These are phyloP conservation scores for Zoanthus sociatus DNA, from an alignment of 92 coral and sea anemone species.

Conservation along the genomic window DNA sequence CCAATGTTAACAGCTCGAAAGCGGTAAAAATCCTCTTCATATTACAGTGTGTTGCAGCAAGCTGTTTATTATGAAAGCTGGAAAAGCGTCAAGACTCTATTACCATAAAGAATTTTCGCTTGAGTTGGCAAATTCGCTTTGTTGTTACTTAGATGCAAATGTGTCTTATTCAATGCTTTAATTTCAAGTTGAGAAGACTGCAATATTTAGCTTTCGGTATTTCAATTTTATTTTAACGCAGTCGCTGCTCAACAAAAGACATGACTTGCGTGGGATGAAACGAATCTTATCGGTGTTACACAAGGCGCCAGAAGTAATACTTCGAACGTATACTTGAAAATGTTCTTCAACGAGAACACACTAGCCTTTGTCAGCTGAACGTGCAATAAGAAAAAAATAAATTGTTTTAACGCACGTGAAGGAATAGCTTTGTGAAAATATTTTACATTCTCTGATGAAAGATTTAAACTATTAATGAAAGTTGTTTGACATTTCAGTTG, in stretches of 20 bases:
- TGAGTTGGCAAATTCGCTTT: no score
- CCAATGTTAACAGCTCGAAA: no score
- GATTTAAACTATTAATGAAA: background rate
- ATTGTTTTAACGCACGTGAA: background rate
- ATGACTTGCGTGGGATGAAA: background rate
- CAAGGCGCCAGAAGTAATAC: background rate
- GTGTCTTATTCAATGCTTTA: background rate
- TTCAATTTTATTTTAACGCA: background rate
- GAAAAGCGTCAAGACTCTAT: no score
- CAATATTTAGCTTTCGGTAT: background rate
- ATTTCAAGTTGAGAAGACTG: background rate
- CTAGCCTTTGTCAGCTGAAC: conserved; percentile 7
- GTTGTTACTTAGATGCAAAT: background rate
- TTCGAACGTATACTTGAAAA: background rate
- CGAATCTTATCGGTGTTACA: background rate
- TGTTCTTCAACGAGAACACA: background rate
- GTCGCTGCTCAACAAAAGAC: background rate
- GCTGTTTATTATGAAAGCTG: no score
- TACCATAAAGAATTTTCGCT: no score
- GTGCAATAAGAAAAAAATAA: background rate
- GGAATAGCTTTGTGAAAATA: background rate
- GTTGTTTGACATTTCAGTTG: background rate
- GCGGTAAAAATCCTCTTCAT: no score
- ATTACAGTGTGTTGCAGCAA: no score
- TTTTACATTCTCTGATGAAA: background rate